Percentiles rank a stretch among this genome's conserved stretches.
Conservation (phyloP, 2,888 invertebrate genomes). For the Mesochorus sp. region DNA sequence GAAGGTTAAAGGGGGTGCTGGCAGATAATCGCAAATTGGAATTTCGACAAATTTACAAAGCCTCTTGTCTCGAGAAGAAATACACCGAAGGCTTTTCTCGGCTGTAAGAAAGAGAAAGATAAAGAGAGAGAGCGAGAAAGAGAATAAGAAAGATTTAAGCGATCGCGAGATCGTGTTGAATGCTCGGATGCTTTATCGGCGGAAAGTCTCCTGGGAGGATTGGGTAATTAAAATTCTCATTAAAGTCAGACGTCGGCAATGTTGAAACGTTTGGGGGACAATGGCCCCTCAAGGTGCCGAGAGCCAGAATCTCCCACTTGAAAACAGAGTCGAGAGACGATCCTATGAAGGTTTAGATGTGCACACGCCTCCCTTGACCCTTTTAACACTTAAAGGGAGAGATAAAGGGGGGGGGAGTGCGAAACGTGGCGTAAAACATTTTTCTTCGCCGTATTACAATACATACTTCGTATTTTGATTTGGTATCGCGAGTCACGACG, state of each 20-base stretch:
- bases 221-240: slow-evolving; percentile 75
- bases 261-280: slow-evolving; percentile 70
- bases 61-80: background rate
- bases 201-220: slow-evolving; percentile 59
- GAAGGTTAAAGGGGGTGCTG: background rate
- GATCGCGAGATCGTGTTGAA: slow-evolving; percentile 9
- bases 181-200: slow-evolving; percentile 58
- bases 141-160: background rate
- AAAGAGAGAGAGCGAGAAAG: background rate
- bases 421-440: background rate
- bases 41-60: slow-evolving; percentile 38
- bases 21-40: slow-evolving; percentile 37
- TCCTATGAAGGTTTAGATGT: background rate
- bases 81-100: no score
- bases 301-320: background rate
- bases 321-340: background rate
- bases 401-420: background rate
- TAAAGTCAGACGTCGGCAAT: slow-evolving; percentile 66
- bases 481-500: slow-evolving; percentile 18
- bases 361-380: background rate
- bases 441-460: background rate
- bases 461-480: slow-evolving; percentile 34
- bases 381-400: slow-evolving; percentile 1
- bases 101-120: background rate
- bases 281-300: slow-evolving; percentile 64